A percentile compares a stretch with the other conserved stretches of the same genome.
These are phyloP conservation scores for Ferrisia virgata DNA, from an alignment of 2,888 invertebrate genomes.

Conservation along the genomic window DNA sequence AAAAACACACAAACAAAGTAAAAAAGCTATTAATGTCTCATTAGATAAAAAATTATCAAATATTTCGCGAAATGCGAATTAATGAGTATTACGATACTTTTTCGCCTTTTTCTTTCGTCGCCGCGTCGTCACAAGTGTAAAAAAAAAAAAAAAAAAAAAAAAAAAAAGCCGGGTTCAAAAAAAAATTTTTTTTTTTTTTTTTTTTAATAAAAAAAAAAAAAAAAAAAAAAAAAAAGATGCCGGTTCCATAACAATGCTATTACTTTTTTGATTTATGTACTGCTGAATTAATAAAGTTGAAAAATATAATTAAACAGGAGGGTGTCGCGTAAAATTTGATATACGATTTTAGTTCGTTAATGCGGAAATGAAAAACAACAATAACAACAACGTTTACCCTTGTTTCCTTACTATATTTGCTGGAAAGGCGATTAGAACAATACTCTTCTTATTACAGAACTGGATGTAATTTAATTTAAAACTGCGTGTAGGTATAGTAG, in stretches of 20 bases:
- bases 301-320: not conserved
- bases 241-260: not conserved
- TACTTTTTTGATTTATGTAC: constrained; percentile 19
- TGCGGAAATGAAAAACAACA: not conserved
- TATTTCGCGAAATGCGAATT: not conserved
- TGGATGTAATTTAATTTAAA: not conserved
- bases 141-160: not conserved
- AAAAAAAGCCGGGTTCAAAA: not conserved
- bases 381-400: not conserved
- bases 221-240: not conserved
- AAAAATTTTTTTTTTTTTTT: not conserved
- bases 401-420: not conserved
- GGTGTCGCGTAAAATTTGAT: not conserved
- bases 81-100: not conserved
- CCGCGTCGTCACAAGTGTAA: not conserved
- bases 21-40: not conserved
- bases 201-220: too few relatives aligned
- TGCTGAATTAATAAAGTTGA: constrained; percentile 4
- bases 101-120: not conserved
- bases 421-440: not conserved
- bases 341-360: not conserved
- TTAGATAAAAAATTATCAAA: constrained; percentile 9
- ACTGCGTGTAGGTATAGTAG: too few relatives aligned
- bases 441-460: not conserved
- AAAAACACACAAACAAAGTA: too few relatives aligned